Conservation (phyloP, 2,888 invertebrate species). For the Mycalesis mineus region DNA sequence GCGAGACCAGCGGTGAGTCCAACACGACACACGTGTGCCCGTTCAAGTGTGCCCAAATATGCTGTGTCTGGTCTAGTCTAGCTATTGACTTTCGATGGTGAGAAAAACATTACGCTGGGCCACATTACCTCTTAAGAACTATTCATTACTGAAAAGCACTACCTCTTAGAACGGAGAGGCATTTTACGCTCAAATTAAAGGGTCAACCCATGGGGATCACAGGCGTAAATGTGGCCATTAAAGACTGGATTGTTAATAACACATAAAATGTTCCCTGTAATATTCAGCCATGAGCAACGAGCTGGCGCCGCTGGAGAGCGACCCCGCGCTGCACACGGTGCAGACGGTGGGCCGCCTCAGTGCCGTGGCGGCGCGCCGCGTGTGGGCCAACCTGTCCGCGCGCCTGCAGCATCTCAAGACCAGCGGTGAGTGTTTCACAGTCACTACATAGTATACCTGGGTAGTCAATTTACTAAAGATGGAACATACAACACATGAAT, state of each 20-base stretch:
- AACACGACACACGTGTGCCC: not conserved
- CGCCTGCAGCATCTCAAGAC: constrained; percentile 74
- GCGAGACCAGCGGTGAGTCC: constrained; percentile 69
- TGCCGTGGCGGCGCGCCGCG: constrained; percentile 83
- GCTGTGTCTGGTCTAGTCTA: too few relatives aligned
- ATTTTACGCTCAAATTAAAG: too few relatives aligned
- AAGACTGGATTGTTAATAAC: too few relatives aligned
- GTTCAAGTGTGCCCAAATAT: too few relatives aligned
- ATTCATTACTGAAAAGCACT: too few relatives aligned
- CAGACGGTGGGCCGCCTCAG: constrained; percentile 85
- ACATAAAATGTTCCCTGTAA: not conserved
- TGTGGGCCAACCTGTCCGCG: constrained; percentile 81
- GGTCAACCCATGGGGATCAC: too few relatives aligned
- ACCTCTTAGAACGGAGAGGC: too few relatives aligned
- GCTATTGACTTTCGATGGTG: too few relatives aligned
- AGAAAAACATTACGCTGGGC: too few relatives aligned
- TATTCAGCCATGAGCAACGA: constrained; percentile 43
- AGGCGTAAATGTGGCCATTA: not conserved
- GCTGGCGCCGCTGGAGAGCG: constrained; percentile 77
- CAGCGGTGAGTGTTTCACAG: constrained; percentile 42
- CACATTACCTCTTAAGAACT: too few relatives aligned
- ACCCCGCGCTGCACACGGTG: constrained; percentile 83
- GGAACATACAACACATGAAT: too few relatives aligned
- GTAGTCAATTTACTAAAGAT: too few relatives aligned
- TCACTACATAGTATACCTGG: not conserved